Evolutionary conservation across 2,113 vertebrate species (phyloP), one percentile per base, ranked within the genome.

Genomic region (Gymnogyps californianus): DNA sequence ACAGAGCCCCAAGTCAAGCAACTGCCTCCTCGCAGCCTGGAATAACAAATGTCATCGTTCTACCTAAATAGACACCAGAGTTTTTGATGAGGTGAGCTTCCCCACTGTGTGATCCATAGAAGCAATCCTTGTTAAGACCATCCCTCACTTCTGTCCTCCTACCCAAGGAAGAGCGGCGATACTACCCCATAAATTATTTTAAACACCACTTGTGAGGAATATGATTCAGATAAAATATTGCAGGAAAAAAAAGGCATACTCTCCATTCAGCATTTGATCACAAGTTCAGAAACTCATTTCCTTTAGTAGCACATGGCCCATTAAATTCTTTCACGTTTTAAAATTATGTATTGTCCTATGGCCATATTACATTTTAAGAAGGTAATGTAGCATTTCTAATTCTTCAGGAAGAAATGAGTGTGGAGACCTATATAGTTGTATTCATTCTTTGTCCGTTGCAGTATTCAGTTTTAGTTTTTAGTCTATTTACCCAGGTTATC

Each of bases 231-330:
- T 93, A 52, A 79, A 79, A 79, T 34, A 91, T 6, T 66, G 55
- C 17, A 52, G 34, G n/a, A n/a, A 29, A 62, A 80, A 57, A 81
- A 55, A 49, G 31, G 5, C 46, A 49, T 28, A 69, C 24, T 94
- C 25, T 65, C 31, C 1, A 7, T 51, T 55, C 16, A 90, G 46
- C 69, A 44, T 54, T 47, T 79, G 36, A 83, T 83, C 71, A 52
- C 21, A 72, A 69, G 49, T 65, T 90, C 31, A 90, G 87, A 91
- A 95, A 85, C 36, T 64, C 42, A 65, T 91, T 89, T 93, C 83
- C 44, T 95, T 82, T 67, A 76, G 71, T 57, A 82, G 52, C 28
- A 67, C 65, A 85, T 77, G 74, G 52, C 24, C 57, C 70, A 90
- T 90, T 85, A 95, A 83, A 69, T 79, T 83, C 12, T 76, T 94